Base-by-base conservation (phyloP, 1,140 invertebrate genomes). In the Eriocheir sinensis region DNA sequence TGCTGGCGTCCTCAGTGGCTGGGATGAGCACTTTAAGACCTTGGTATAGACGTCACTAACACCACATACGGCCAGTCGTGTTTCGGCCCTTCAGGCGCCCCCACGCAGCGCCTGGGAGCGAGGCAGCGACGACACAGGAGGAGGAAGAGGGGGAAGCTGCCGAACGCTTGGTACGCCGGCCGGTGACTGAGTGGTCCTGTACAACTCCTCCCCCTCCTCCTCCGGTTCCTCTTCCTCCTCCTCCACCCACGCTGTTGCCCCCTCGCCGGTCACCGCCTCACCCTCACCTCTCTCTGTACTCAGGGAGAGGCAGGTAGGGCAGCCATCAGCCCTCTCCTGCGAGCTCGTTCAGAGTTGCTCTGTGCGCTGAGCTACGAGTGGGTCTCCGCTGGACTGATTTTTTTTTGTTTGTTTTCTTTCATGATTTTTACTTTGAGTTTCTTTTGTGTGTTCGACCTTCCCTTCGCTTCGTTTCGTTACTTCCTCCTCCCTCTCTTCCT, bases 191-290 rank as follows among this genome's bases (percentile, higher is more conserved):
- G 60, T 72, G 60, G 60, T 72, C 60, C n/a, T 72, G 60, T 72
- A 72, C 60, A 72, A 72, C 60, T 12, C 60, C 60, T 72, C 60
- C 60, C n/a, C 60, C 60, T 72, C 60, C 60, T 72, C 60, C 8
- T 60, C 53, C 17, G 9, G 9, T 21, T 72, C 60, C 60, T 72
- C 60, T n/a, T 72, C 60, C 60, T 72, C 60, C 60, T 17, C 60
- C 60, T 72, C 60, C 60, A 72, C 60, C 60, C 60, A 72, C 60
- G 60, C 60, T n/a, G 60, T 72, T 72, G n/a, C 60, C 60, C 60
- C 60, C 60, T n/a, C 60, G n/a, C 60, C 60, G 60, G 60, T 72
- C 60, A 72, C 60, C n/a, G 60, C 17, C 21, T 72, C 60, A 72
- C 60, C 60, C 60, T 72, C 60, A n/a, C 60, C 60, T 60, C 27